A percentile compares a stretch with the other conserved stretches of the same genome.
phyloP scores from a whole-genome alignment of 1,140 invertebrate genomes.

The Liolophura sinensis region DNA sequence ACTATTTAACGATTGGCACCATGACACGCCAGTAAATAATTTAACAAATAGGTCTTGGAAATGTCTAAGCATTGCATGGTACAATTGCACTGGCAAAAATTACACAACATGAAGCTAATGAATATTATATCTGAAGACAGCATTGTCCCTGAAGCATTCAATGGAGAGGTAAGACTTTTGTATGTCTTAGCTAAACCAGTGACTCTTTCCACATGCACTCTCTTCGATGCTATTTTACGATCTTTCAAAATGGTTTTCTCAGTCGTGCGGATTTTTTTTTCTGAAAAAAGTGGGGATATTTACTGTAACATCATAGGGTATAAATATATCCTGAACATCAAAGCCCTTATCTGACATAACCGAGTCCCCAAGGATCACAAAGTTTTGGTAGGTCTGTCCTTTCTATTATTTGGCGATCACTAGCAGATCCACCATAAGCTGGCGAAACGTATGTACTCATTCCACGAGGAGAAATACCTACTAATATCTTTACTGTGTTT shows the following conservation, averaged over 20 bases:
- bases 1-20: no score
- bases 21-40: no score
- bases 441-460: no score
- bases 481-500: no score
- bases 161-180: constrained; percentile 12
- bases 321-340: constrained; percentile 21
- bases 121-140: constrained; percentile 12
- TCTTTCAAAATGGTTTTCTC: constrained; percentile 14
- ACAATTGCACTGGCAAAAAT: not conserved
- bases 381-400: constrained; percentile 1
- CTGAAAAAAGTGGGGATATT: constrained; percentile 24
- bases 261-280: constrained; percentile 15
- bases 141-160: constrained; percentile 13
- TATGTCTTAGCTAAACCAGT: constrained; percentile 26
- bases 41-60: no score
- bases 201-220: constrained; percentile 21
- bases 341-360: constrained; percentile 19
- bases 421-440: no score
- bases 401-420: no score
- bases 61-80: no score
- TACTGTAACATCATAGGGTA: constrained; percentile 10
- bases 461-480: no score
- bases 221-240: constrained; percentile 21
- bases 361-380: constrained; percentile 15
- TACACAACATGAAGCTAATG: not conserved